Base-by-base conservation (phyloP, 1,140 invertebrate species). In the Adoxophyes honmai region DNA sequence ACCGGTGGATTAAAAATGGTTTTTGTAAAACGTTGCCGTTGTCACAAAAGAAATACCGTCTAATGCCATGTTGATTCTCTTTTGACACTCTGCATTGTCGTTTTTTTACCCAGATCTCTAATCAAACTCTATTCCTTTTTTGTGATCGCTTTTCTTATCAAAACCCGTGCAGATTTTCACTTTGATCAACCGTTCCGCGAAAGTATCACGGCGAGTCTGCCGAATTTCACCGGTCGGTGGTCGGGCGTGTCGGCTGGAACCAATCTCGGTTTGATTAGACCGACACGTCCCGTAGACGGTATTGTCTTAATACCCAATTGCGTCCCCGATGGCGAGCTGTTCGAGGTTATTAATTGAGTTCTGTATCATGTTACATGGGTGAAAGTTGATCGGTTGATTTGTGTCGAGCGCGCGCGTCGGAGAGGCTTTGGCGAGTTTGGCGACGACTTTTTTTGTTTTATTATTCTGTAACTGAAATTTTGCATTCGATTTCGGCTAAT, bases 221-320 rank as follows among this genome's bases (percentile, higher is more conserved):
- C 21, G 42, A 48, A 48, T 48, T 48, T 48, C 42, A n/a, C 18
- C 42, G 42, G 42, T 18, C 42, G 42, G 42, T 18, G 42, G 10
- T 48, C 42, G 4, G 10, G 42, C 18, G 42, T 48, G 42, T 21
- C 42, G 42, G 16, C n/a, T 48, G 42, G 21, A 48, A 33, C 42
- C 42, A 48, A 48, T 48, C 28, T 33, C 42, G 11, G 42, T 48
- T 48, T 28, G 42, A 48, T 48, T 48, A 48, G 42, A 18, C 13
- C 42, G 42, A 21, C 42, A 48, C 16, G 39, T 44, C 16, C 18
- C 39, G 15, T 8, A 44, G 39, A 33, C 21, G 18, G 42, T 11
- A 28, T 48, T 48, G 42, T 48, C 42, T 48, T 13, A 13, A 28
- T 48, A 28, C 21, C 21, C 42, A 28, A 13, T 28, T 48, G 42